phyloP scores from a whole-genome alignment of 2,113 vertebrate species.

The Lota lota region DNA sequence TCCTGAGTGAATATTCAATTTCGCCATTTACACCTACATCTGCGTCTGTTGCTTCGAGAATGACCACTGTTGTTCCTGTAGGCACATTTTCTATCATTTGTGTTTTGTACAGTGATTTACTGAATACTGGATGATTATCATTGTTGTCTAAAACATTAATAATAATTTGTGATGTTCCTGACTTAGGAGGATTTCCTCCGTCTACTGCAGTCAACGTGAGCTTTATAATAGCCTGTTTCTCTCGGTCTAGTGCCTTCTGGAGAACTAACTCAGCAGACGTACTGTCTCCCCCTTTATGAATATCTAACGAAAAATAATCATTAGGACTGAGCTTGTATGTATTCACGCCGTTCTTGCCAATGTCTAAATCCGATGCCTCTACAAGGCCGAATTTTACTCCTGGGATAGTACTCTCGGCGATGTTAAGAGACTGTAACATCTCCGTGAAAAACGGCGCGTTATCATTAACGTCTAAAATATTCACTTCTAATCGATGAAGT shows the following conservation, averaged over 20 bases:
- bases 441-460: constrained; percentile 53
- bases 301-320: constrained; percentile 61
- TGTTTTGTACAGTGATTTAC: constrained; percentile 60
- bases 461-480: constrained; percentile 60
- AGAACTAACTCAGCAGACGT: constrained; percentile 70
- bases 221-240: constrained; percentile 60
- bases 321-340: constrained; percentile 73
- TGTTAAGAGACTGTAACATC: not conserved
- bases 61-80: constrained; percentile 49
- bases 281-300: constrained; percentile 71
- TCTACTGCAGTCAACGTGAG: constrained; percentile 65
- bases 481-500: constrained; percentile 56
- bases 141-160: constrained; percentile 71
- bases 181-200: constrained; percentile 61
- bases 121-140: constrained; percentile 45
- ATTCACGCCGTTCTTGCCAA: constrained; percentile 53
- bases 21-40: constrained; percentile 74
- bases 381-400: constrained; percentile 45
- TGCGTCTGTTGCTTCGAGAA: constrained; percentile 67
- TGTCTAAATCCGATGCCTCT: constrained; percentile 57
- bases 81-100: constrained; percentile 65
- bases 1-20: constrained; percentile 54
- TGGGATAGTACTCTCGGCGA: constrained; percentile 6
- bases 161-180: constrained; percentile 62
- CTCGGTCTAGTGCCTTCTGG: constrained; percentile 76